Evolutionary conservation across 2,113 vertebrate genomes (phyloP).

Genomic region (Nettapus auritus): DNA sequence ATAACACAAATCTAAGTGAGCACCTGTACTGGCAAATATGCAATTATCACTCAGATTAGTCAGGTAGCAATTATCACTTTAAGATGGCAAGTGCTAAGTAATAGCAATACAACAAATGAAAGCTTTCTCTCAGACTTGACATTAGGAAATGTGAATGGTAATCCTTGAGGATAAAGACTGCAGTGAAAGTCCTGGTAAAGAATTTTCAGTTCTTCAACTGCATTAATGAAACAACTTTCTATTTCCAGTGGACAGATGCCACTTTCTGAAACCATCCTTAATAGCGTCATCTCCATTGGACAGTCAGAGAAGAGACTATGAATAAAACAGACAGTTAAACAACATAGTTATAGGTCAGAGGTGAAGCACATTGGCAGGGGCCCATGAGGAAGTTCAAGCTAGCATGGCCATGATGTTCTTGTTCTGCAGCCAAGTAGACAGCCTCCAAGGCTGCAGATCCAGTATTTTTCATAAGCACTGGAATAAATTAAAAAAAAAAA

Average conservation of each 20-base stretch:
- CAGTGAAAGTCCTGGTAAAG: rapidly evolving
- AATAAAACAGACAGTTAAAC: rapidly evolving
- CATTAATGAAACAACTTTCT: neutral
- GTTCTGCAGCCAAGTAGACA: neutral
- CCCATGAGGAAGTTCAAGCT: neutral
- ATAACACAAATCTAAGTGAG: neutral
- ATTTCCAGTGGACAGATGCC: neutral
- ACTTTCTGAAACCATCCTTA: neutral
- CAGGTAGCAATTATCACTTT: neutral
- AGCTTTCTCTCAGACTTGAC: neutral
- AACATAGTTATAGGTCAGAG: neutral
- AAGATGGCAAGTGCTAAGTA: neutral
- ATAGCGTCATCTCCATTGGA: rapidly evolving
- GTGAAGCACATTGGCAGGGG: rapidly evolving
- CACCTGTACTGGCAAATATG: neutral
- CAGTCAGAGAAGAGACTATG: neutral
- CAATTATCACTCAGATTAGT: too few relatives aligned
- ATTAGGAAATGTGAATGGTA: neutral
- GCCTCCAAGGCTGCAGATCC: neutral
- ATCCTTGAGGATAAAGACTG: neutral
- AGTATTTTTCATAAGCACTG: neutral
- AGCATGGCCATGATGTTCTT: neutral
- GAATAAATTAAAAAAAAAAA: neutral
- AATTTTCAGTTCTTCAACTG: neutral
- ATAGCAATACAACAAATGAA: neutral